These are phyloP conservation scores for Cantharis rustica DNA, from an alignment of 2,888 invertebrate genomes.

Conservation along the genomic window DNA sequence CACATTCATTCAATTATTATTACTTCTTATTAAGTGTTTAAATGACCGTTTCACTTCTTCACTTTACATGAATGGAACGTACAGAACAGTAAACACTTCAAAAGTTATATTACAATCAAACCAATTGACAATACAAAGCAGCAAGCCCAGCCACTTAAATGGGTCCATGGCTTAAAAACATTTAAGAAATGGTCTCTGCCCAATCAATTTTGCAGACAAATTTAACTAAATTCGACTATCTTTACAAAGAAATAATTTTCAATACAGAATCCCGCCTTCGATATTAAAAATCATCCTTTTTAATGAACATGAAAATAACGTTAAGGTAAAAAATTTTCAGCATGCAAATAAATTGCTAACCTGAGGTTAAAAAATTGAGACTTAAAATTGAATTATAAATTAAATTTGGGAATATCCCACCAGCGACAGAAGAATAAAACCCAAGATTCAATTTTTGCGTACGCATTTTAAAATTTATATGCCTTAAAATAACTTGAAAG, in stretches of 20 bases:
- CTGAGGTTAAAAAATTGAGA: not conserved
- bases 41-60: constrained; percentile 19
- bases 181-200: not conserved
- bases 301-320: not conserved
- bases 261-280: not conserved
- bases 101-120: not conserved
- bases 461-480: not conserved
- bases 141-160: not conserved
- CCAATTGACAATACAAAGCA: not conserved
- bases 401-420: not conserved
- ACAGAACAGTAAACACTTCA: not conserved
- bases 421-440: not conserved
- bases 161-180: not conserved
- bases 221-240: not conserved
- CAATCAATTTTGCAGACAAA: not conserved
- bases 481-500: not conserved
- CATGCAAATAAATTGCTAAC: not conserved
- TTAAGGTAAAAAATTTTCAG: not conserved
- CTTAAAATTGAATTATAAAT: not conserved
- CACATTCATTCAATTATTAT: constrained; percentile 36
- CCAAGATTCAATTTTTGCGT: not conserved
- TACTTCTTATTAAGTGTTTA: constrained; percentile 15
- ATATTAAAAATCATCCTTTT: not conserved
- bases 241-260: not conserved
- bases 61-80: not conserved